A percentile compares a stretch with the other conserved stretches of the same genome.
phyloP scores from a whole-genome alignment of 2,888 invertebrate species.

The Cancer borealis region DNA sequence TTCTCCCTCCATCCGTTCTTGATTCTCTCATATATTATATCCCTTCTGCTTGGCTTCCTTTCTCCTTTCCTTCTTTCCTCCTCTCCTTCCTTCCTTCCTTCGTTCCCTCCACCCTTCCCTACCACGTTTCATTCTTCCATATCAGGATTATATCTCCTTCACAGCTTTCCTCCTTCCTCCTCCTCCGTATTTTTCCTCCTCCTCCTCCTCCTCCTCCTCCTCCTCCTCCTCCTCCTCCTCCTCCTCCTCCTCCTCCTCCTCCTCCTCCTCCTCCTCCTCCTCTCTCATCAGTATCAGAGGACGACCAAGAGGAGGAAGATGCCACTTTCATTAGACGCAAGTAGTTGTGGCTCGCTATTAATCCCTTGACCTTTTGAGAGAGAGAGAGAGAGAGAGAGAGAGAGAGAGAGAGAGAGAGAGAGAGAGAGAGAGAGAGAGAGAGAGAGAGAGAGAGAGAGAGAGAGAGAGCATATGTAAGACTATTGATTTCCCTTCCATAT shows the following conservation, averaged over 20 bases:
- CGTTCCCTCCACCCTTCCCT: no score
- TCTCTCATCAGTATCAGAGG: background rate
- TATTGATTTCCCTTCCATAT: no score
- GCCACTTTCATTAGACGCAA: slow-evolving; percentile 20
- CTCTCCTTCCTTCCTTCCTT: background rate
- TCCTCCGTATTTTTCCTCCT: background rate
- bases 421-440: slow-evolving; percentile 50
- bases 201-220: background rate
- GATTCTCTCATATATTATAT: background rate
- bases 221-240: background rate
- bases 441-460: slow-evolving; percentile 37
- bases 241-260: background rate
- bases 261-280: background rate
- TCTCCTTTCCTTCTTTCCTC: no score
- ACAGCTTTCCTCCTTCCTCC: background rate
- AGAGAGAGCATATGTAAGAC: background rate
- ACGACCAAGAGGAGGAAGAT: background rate
- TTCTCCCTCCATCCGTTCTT: background rate
- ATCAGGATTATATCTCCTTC: no score
- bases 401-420: slow-evolving; percentile 52
- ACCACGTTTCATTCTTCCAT: no score
- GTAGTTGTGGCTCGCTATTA: background rate
- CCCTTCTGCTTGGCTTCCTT: background rate
- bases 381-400: slow-evolving; percentile 41
- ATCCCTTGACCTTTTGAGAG: slow-evolving; percentile 1